These are phyloP conservation scores for Mellivora capensis DNA, from an alignment of 2,113 vertebrate species.

Conservation along the genomic window DNA sequence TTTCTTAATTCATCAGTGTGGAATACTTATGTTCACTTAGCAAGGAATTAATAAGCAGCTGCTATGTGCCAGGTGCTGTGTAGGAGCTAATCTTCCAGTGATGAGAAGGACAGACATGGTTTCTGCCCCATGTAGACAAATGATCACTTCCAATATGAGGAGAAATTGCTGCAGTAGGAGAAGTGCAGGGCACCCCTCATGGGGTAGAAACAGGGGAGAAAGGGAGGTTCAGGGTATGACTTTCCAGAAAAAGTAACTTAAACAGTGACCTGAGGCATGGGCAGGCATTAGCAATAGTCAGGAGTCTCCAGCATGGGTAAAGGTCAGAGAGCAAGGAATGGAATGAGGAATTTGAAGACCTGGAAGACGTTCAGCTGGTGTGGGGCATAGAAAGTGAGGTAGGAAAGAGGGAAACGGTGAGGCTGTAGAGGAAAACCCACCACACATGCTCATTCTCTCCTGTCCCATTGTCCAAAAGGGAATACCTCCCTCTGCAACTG, in stretches of 20 bases:
- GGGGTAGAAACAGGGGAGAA: not conserved
- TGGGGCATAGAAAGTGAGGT: not conserved
- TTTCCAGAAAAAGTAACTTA: not conserved
- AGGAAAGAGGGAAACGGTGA: not conserved
- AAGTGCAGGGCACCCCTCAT: not conserved
- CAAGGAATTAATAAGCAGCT: not conserved
- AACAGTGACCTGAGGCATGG: not conserved
- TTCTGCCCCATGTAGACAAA: not conserved
- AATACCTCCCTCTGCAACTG: not conserved
- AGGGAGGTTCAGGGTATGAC: not conserved
- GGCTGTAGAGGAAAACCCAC: not conserved
- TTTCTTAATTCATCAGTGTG: not conserved
- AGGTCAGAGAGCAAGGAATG: not conserved
- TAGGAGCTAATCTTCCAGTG: not conserved
- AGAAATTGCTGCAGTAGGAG: too few relatives aligned
- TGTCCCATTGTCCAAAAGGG: too few relatives aligned
- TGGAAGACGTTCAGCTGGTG: not conserved
- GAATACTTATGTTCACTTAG: not conserved
- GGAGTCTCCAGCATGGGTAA: not conserved
- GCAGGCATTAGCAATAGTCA: not conserved
- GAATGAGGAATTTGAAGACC: not conserved
- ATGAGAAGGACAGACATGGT: not conserved
- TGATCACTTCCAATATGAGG: not conserved
- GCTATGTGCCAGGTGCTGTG: not conserved
- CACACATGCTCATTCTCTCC: too few relatives aligned